Evolutionary conservation across 2,797 vertebrate genomes (phyloP).

Genomic region (Triplophysa bombifrons): DNA sequence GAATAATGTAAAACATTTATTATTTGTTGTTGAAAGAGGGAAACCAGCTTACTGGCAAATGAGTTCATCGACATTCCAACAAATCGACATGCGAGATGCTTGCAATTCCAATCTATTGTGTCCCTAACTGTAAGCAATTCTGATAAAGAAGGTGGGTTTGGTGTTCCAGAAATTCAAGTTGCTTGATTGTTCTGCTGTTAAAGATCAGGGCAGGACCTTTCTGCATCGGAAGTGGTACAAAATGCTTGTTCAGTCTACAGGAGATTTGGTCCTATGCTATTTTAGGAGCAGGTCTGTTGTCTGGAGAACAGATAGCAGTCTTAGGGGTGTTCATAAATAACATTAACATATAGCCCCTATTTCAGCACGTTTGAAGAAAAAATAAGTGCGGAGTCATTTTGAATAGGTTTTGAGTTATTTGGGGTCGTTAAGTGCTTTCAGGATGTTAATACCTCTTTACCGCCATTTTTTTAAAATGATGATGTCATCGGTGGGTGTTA

Average conservation of each 20-base stretch:
- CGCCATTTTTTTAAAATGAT: background rate
- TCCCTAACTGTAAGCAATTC: constrained; percentile 16
- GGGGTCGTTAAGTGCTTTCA: background rate
- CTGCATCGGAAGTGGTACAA: constrained; percentile 71
- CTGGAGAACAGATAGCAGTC: constrained; percentile 55
- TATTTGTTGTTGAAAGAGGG: background rate
- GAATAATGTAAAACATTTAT: background rate
- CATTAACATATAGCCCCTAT: background rate
- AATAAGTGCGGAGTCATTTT: background rate
- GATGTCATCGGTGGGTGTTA: background rate
- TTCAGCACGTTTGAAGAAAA: background rate
- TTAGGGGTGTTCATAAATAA: background rate
- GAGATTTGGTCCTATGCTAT: constrained; percentile 68
- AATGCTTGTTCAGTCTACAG: constrained; percentile 68
- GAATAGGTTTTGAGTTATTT: background rate
- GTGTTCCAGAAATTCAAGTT: constrained; percentile 69
- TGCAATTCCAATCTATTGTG: constrained; percentile 59
- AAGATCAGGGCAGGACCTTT: constrained; percentile 72
- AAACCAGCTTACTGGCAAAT: background rate
- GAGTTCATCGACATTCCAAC: background rate
- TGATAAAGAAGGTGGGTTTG: constrained; percentile 51
- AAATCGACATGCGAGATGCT: constrained; percentile 25
- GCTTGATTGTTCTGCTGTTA: constrained; percentile 76
- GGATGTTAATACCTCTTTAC: background rate
- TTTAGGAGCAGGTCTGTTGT: constrained; percentile 57